These are phyloP conservation scores for Nephrotoma guestfalica DNA, from an alignment of 2,888 invertebrate genomes.

Conservation along the genomic window DNA sequence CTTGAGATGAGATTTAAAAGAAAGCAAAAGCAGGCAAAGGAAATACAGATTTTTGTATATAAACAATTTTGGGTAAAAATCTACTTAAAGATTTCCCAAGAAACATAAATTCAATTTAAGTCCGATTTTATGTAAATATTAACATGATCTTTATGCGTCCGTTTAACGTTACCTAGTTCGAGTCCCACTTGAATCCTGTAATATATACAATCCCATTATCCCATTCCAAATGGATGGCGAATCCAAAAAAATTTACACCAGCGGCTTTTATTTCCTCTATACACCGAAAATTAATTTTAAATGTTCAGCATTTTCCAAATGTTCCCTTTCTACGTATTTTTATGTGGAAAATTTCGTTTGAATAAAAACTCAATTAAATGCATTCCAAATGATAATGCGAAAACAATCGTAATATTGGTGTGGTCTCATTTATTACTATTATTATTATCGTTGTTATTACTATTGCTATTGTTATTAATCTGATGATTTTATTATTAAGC, in stretches of 20 bases:
- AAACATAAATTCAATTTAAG: not conserved
- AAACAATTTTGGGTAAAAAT: not conserved
- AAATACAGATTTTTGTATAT: not conserved
- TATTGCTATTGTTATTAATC: not conserved
- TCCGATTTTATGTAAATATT: not conserved
- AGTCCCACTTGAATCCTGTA: not conserved
- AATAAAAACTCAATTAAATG: not conserved
- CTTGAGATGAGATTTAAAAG: not conserved
- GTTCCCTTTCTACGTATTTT: not conserved
- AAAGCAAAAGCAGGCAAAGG: not conserved
- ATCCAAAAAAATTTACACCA: not conserved
- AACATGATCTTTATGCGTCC: not conserved
- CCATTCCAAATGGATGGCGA: not conserved
- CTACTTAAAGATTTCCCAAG: not conserved
- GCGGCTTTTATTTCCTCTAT: not conserved
- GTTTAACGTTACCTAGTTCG: not conserved
- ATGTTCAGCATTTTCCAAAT: not conserved
- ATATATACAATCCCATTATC: not conserved
- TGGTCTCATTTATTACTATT: not conserved
- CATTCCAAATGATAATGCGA: not conserved
- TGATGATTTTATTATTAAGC: not conserved
- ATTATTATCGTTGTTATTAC: not conserved
- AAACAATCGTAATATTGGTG: not conserved
- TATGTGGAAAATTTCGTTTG: not conserved
- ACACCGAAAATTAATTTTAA: not conserved